These are phyloP conservation scores for Mesocricetus auratus DNA, from an alignment of 2,113 vertebrate genomes.

Conservation along the genomic window DNA sequence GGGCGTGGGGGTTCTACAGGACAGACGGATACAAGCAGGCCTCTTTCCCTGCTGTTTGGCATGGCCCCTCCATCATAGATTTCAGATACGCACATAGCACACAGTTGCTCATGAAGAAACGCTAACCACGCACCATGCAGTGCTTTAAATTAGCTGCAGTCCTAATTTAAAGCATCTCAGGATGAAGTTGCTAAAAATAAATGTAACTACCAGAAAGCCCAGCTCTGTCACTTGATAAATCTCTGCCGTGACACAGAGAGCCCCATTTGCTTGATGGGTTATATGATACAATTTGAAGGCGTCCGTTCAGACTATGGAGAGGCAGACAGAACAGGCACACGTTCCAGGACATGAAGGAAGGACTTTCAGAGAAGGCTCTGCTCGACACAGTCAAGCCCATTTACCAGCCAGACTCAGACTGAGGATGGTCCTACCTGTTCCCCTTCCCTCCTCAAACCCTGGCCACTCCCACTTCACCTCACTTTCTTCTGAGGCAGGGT, in stretches of 20 bases:
- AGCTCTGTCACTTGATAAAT: conserved; percentile 52
- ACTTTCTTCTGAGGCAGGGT: background rate
- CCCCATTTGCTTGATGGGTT: conserved; percentile 48
- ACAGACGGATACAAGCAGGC: background rate
- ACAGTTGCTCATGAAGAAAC: conserved; percentile 25
- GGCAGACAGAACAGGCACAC: background rate
- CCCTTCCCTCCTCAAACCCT: background rate
- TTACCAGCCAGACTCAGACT: background rate
- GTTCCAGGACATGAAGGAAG: background rate
- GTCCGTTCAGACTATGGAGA: background rate
- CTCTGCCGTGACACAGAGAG: conserved; percentile 43
- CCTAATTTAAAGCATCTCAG: conserved; percentile 68
- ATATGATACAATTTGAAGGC: background rate
- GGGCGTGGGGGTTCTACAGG: background rate
- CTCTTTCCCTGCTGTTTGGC: background rate
- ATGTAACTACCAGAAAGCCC: conserved; percentile 16
- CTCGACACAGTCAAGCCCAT: background rate
- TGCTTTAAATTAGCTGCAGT: conserved; percentile 62
- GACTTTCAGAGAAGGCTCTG: background rate
- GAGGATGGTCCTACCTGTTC: background rate
- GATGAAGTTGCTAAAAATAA: conserved; percentile 71
- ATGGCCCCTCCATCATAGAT: background rate
- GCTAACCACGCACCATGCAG: conserved; percentile 33
- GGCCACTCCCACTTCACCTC: background rate
- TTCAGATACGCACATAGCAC: background rate